Evolutionary conservation across 2,113 vertebrate genomes (phyloP).

Genomic region (Petaurus breviceps): DNA sequence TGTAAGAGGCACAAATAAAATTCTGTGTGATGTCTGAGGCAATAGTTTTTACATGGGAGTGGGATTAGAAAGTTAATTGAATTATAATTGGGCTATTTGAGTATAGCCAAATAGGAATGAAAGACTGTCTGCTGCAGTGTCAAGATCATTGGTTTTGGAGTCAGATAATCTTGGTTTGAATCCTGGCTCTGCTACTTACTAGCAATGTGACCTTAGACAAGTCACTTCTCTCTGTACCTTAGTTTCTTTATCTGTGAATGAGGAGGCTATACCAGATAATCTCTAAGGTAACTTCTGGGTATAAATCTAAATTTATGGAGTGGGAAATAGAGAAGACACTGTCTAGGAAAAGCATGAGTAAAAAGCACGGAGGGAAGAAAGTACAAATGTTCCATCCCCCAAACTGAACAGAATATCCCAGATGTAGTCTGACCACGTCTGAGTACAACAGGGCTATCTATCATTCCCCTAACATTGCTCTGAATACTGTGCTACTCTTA

Average conservation of each 20-base stretch:
- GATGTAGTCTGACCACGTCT: background rate
- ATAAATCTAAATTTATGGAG: background rate
- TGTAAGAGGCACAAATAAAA: background rate
- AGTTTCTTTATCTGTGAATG: background rate
- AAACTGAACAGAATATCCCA: background rate
- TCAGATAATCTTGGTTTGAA: background rate
- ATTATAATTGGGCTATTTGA: background rate
- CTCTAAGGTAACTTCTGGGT: background rate
- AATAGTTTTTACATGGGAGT: background rate
- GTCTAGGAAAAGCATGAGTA: background rate
- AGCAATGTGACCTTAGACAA: background rate
- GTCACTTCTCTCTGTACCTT: background rate
- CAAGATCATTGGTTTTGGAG: background rate
- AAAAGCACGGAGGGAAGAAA: background rate
- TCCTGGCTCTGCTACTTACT: background rate
- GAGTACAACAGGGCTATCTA: background rate
- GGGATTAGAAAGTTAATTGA: background rate
- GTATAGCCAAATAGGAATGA: background rate
- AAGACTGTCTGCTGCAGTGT: background rate
- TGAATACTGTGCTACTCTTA: background rate
- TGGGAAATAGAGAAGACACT: background rate
- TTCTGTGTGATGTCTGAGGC: background rate
- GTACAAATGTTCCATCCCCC: background rate
- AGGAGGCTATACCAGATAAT: background rate
- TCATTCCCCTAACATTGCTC: background rate